Evolutionary conservation across 2,113 vertebrate species (phyloP), one percentile per base, ranked within the genome.

Genomic region (Smithornis capensis): DNA sequence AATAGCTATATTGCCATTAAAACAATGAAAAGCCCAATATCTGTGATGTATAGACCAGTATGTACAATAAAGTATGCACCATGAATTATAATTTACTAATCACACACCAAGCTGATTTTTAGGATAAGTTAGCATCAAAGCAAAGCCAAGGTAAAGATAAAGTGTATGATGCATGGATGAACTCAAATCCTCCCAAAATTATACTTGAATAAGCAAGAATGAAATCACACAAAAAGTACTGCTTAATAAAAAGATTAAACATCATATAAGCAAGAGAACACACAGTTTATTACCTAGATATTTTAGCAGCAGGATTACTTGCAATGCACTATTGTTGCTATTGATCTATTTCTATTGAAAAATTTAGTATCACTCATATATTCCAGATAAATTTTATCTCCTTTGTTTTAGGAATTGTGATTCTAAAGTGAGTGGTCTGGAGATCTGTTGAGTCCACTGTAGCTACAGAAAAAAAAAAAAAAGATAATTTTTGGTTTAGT

Each of bases 51-150:
- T 92, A 89, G 69, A 86, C 80, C 63, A 84, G 11, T 74, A 83
- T 52, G 56, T 75, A 52, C 53, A 77, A 70, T 77, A 85, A 92
- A 49, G n/a, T 65, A 84, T 87, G 49, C 27, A 47, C 33, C 9
- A 14, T 82, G 68, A 60, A 52, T 93, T 94, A 57, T 67, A 81
- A 96, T 90, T 94, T 96, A 89, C 38, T 91, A 83, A 88, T 83
- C 55, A 78, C 49, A 44, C 37, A 83, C 21, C 37, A 76, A 84
- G 69, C 15, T 83, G 9, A 9, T 76, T 83, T 91, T 73, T 57
- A 62, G 55, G 50, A 35, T 74, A 28, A 79, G 22, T 75, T 80
- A 89, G 15, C 7, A 12, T 68, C 24, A 57, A 91, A 92, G 19
- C 23, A 77, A 24, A 93, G 8, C 29, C 23, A 37, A 79, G 19